These are phyloP conservation scores for Azemiops feae DNA, from an alignment of 2,113 vertebrate species.

Conservation along the genomic window DNA sequence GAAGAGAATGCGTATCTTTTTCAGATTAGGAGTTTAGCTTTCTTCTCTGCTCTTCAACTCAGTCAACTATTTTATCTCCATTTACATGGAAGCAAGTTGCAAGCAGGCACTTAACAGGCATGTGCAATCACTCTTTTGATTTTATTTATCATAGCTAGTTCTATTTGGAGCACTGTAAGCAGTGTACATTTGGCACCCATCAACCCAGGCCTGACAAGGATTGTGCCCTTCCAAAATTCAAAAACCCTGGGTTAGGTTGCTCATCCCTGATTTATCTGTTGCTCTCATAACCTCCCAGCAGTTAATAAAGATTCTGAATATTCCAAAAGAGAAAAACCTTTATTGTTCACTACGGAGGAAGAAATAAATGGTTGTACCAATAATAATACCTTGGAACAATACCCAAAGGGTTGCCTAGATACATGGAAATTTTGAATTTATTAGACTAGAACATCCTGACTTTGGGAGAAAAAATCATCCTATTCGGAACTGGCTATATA, in stretches of 20 bases:
- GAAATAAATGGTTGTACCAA: too few species aligned
- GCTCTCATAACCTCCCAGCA: not conserved
- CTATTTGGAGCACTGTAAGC: not conserved
- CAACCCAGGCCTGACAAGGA: not conserved
- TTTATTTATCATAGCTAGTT: not conserved
- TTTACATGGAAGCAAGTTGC: not conserved
- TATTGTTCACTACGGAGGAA: not conserved
- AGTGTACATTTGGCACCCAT: not conserved
- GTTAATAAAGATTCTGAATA: not conserved
- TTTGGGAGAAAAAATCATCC: too few species aligned
- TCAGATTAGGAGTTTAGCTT: not conserved
- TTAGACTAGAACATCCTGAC: too few species aligned
- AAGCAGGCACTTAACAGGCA: not conserved
- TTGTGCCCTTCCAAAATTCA: not conserved
- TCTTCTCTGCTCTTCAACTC: not conserved
- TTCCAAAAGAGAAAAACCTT: not conserved
- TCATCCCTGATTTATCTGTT: not conserved
- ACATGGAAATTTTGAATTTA: too few species aligned
- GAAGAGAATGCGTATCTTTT: not conserved
- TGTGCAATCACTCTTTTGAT: not conserved
- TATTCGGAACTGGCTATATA: too few species aligned
- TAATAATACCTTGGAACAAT: too few species aligned
- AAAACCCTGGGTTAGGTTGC: not conserved
- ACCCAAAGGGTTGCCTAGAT: too few species aligned
- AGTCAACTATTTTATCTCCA: not conserved